Base-by-base conservation (phyloP, 2,113 vertebrate genomes). In the Panthera leo region DNA sequence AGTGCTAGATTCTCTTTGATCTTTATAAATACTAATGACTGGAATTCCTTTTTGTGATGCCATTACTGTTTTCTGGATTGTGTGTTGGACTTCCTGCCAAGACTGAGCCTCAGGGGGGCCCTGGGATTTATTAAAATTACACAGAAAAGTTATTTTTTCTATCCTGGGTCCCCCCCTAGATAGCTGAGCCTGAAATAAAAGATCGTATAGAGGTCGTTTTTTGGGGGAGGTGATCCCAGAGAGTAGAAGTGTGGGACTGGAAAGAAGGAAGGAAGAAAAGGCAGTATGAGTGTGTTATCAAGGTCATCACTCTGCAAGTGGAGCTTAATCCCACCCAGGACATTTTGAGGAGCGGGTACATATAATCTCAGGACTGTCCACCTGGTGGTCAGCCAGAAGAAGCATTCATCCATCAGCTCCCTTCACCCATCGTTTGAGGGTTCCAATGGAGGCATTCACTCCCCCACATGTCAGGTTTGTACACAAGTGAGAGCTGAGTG, bases 121-220 rank as follows among this genome's bases (percentile, higher is more conserved):
- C 68, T 70, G 18, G 51, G 27, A 85, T 90, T 86, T 96, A 83
- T 63, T 95, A 23, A 58, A 83, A 70, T 95, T 80, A 90, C 15
- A 80, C 15, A 67, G 36, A 88, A 95, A 78, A 65, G 21, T 80
- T 80, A 48, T 71, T 48, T 94, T 91, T 87, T 79, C 75, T 93
- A n/a, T 83, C 16, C 25, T 48, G 14, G 29, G 19, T 45, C 5
- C 16, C 36, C 6, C 16, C 36, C 15, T 91, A 15, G 78, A 85
- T 96, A 80, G 39, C 34, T 58, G 34, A 95, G 34, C 36, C n/a
- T 31, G 29, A 92, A 63, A 53, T 79, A 86, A 93, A 63, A 14
- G 58, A 71, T 29, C 89, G 6, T 85, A 19, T 39, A 27, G 16
- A 14, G 36, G 39, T 53, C 45, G 51, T 82, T 96, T 80, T 87